These are phyloP conservation scores for Aeoliscus strigatus DNA, from an alignment of 2,797 vertebrate genomes.

Conservation along the genomic window DNA sequence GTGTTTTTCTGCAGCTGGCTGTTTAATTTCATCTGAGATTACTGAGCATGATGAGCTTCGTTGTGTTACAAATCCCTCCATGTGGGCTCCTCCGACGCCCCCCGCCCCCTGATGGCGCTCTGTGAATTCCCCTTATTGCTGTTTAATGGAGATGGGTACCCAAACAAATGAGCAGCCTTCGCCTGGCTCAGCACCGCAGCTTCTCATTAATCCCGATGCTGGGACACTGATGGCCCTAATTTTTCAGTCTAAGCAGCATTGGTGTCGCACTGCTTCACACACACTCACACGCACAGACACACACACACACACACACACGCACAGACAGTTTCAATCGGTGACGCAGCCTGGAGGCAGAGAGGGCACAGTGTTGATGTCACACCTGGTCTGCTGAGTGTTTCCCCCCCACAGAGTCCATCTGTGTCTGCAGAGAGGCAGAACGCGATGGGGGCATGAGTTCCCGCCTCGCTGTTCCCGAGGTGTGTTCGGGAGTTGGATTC, in stretches of 20 bases:
- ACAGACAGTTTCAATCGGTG: conserved; percentile 37
- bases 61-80: conserved; percentile 31
- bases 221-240: conserved; percentile 57
- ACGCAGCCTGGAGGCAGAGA: conserved; percentile 27
- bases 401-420: conserved; percentile 40
- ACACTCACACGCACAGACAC: too few relatives aligned
- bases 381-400: conserved; percentile 44
- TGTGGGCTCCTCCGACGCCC: conserved; percentile 9
- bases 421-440: conserved; percentile 28
- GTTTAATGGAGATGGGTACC: conserved; percentile 70
- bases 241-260: conserved; percentile 47
- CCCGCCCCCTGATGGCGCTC: conserved; percentile 42
- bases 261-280: conserved; percentile 20
- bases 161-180: too few relatives aligned
- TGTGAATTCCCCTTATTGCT: conserved; percentile 60
- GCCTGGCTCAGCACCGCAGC: conserved; percentile 51
- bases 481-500: too few relatives aligned
- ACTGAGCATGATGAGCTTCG: conserved; percentile 43
- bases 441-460: conserved; percentile 22
- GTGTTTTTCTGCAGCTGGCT: too few relatives aligned
- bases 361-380: conserved; percentile 33
- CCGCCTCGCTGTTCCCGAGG: too few relatives aligned
- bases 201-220: conserved; percentile 59
- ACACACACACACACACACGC: too few relatives aligned
- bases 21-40: conserved; percentile 58